Evolutionary conservation across 2,113 vertebrate species (phyloP), one percentile per base, ranked within the genome.

Genomic region (Myiozetetes cayanensis): DNA sequence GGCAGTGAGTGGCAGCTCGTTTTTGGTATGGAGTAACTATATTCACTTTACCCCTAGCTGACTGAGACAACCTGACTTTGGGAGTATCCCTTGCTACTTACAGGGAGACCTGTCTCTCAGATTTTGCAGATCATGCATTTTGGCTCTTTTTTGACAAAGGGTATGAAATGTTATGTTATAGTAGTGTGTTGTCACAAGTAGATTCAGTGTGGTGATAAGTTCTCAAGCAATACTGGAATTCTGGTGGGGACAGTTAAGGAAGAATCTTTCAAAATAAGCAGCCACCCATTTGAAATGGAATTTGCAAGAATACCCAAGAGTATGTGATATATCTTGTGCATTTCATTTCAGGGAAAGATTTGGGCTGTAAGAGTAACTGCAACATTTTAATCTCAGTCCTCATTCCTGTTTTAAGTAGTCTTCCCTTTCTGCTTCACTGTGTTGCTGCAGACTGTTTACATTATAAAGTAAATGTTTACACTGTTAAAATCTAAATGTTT

Each of bases 21-120:
- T 99, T 96, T 96, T 99, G 98, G 99, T 99, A 98, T 96, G 98
- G 84, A 68, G 88, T 81, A 67, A 82, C 74, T 93, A 6, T 90
- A 19, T 91, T 95, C 37, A 12, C 71, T 95, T 85, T 89, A 43
- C 50, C 74, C 72, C 61, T 72, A n/a, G 31, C 4, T 94, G 65
- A 56, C 66, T 41, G 49, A 83, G 39, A 75, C 49, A 11, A 79
- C 49, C 74, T 92, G 66, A 28, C 53, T 89, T 76, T 79, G 70
- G 81, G 82, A 87, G 46, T 95, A 31, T 93, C 49, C 19, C 9
- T 75, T 87, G 50, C 66, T 93, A 49, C 82, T 87, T 67, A 20
- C 3, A 79, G 93, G 74, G 89, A 94, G 47, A 89, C 28, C 6
- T 94, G 79, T 89, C 79, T 62, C 66, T 59, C 68, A 73, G 78